Conservation (phyloP, 1,140 invertebrate species). For the Drosophila kanapiae region DNA sequence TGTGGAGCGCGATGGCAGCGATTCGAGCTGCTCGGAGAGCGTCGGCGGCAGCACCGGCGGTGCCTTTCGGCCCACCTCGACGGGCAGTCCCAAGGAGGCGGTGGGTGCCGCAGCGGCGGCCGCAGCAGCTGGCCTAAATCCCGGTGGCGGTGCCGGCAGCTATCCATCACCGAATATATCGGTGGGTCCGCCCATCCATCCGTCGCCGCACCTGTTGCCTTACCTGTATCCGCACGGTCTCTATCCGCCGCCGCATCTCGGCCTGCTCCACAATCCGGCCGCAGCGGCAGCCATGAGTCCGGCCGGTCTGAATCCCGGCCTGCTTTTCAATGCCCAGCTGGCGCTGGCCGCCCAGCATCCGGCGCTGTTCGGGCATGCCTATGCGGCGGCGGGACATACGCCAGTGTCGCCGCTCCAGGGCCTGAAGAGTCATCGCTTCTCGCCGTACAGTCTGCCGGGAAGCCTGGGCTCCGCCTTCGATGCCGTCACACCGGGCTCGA, state of each 20-base stretch:
- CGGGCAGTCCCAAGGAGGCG: slow-evolving; percentile 86
- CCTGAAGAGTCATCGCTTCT: slow-evolving; percentile 88
- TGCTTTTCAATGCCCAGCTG: slow-evolving; percentile 93
- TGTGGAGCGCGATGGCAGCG: slow-evolving; percentile 88
- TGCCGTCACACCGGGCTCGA: slow-evolving; percentile 91
- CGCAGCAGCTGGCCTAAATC: slow-evolving; percentile 86
- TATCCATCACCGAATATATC: slow-evolving; percentile 94
- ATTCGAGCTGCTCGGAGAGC: slow-evolving; percentile 89
- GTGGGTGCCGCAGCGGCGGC: slow-evolving; percentile 85
- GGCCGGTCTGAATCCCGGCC: slow-evolving; percentile 89
- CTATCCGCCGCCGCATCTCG: slow-evolving; percentile 91
- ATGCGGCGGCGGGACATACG: slow-evolving; percentile 87
- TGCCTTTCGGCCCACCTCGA: slow-evolving; percentile 87
- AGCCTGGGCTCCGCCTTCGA: slow-evolving; percentile 92
- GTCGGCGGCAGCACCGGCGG: slow-evolving; percentile 86
- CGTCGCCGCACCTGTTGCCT: slow-evolving; percentile 92
- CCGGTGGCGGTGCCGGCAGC: slow-evolving; percentile 85
- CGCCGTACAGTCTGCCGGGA: slow-evolving; percentile 92
- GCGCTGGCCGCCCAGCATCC: slow-evolving; percentile 93
- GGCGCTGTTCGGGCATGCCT: slow-evolving; percentile 90
- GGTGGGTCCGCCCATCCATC: slow-evolving; percentile 94
- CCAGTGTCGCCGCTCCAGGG: slow-evolving; percentile 87
- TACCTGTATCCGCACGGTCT: slow-evolving; percentile 95
- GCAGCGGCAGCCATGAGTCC: slow-evolving; percentile 87
- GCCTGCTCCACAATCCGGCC: slow-evolving; percentile 87